Conservation (phyloP, 1,140 invertebrate genomes). For the Chlorops oryzae region DNA sequence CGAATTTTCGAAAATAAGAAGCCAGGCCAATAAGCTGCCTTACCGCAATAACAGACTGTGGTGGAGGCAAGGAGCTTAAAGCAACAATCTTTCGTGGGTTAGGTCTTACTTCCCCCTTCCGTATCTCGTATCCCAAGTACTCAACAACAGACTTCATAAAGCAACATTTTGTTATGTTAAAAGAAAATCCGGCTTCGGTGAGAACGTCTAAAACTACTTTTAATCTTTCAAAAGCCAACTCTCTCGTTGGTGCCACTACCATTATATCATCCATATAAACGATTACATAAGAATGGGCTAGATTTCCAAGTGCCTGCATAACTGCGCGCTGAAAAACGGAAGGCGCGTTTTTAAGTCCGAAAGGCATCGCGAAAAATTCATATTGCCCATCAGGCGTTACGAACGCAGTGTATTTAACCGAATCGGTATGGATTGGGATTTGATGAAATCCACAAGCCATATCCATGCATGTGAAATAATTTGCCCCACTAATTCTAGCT, state of each 20-base stretch:
- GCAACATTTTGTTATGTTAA: constrained; percentile 1
- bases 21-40: constrained; percentile 12
- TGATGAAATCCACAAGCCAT: constrained; percentile 34
- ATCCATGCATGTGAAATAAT: constrained; percentile 46
- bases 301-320: constrained; percentile 6
- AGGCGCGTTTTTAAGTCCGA: too few species aligned
- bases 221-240: background rate
- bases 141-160: constrained; percentile 2
- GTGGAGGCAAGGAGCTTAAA: too few species aligned
- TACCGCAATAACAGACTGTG: too few species aligned
- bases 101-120: background rate
- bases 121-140: constrained; percentile 1
- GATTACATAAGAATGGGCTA: too few species aligned
- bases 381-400: too few species aligned
- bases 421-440: constrained; percentile 17
- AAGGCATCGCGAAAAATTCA: too few species aligned
- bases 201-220: background rate
- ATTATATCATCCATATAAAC: too few species aligned
- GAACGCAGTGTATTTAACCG: constrained; percentile 23
- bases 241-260: background rate
- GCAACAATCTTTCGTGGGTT: background rate
- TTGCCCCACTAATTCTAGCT: constrained; percentile 29
- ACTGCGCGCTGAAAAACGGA: too few species aligned
- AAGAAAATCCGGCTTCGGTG: background rate
- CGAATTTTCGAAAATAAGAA: constrained; percentile 18